A percentile compares a stretch with the other conserved stretches of the same genome.
Evolutionary conservation across 2,888 invertebrate species (phyloP).

Genomic region (Anthophora plumipes): DNA sequence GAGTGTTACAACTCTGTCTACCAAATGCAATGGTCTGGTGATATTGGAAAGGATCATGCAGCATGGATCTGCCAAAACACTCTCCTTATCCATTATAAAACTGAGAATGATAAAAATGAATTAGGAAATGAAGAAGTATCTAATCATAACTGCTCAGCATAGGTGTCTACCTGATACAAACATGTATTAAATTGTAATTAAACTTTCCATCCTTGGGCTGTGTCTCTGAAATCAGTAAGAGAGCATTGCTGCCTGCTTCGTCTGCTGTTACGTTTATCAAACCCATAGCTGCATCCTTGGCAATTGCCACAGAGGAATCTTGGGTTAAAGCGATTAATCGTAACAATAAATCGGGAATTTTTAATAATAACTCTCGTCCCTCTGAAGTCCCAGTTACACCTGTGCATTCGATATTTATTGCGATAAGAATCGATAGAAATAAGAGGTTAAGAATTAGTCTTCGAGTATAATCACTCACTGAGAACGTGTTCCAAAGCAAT

Average conservation of each 20-base stretch:
- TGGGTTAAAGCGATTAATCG: conserved; percentile 87
- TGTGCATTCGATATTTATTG: conserved; percentile 69
- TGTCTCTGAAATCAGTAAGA: conserved; percentile 84
- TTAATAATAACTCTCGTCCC: conserved; percentile 87
- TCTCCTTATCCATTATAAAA: conserved; percentile 85
- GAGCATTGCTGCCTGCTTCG: conserved; percentile 86
- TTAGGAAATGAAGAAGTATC: not conserved
- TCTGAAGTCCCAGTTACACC: conserved; percentile 89
- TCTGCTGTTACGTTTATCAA: conserved; percentile 92
- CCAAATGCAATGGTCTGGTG: conserved; percentile 87
- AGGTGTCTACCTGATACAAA: conserved; percentile 78
- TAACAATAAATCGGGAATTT: conserved; percentile 86
- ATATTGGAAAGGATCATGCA: conserved; percentile 93
- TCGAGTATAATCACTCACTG: conserved; percentile 82
- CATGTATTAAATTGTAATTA: conserved; percentile 78
- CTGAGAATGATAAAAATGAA: conserved; percentile 71
- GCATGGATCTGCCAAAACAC: conserved; percentile 89
- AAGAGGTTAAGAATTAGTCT: not conserved
- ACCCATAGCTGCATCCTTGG: conserved; percentile 89
- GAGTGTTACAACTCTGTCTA: conserved; percentile 86
- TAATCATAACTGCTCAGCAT: not conserved
- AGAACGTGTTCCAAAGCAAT: conserved; percentile 89
- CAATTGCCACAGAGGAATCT: conserved; percentile 87
- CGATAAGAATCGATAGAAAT: not conserved
- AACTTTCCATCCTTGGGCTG: conserved; percentile 64